Conservation (phyloP, 2,797 vertebrate genomes). For the Sebastes wilsoni region DNA sequence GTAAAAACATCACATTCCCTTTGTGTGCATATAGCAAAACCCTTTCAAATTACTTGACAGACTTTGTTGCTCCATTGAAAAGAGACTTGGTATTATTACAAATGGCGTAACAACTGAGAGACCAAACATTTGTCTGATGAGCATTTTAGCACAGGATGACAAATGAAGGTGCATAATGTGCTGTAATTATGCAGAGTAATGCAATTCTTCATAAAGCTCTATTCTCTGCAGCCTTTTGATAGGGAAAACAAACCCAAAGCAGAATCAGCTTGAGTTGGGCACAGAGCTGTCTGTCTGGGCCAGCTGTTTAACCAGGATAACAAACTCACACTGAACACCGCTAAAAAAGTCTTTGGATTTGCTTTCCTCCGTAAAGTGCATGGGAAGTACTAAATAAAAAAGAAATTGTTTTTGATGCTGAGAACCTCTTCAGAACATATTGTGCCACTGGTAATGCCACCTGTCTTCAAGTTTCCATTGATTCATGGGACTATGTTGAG, state of each 20-base stretch:
- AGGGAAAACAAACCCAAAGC: conserved; percentile 64
- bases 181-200: conserved; percentile 75
- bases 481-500: background rate
- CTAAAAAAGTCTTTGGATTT: conserved; percentile 4
- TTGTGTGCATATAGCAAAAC: background rate
- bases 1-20: background rate
- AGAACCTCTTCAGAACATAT: background rate
- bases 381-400: background rate
- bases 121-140: conserved; percentile 74
- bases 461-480: background rate
- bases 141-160: conserved; percentile 58
- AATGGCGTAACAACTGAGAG: conserved; percentile 35
- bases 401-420: background rate
- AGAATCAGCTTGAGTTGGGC: conserved; percentile 47
- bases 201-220: conserved; percentile 58
- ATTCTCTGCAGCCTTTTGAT: conserved; percentile 74
- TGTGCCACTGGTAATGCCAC: background rate
- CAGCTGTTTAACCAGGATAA: conserved; percentile 64
- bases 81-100: conserved; percentile 41
- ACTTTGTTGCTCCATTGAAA: conserved; percentile 26
- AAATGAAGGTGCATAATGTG: conserved; percentile 71
- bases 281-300: conserved; percentile 49
- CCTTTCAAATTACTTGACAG: conserved; percentile 28
- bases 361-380: conserved; percentile 4
- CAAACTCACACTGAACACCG: conserved; percentile 22